Evolutionary conservation across 1,140 invertebrate genomes (phyloP).

Genomic region (Pseudomyrmex dendroicus): DNA sequence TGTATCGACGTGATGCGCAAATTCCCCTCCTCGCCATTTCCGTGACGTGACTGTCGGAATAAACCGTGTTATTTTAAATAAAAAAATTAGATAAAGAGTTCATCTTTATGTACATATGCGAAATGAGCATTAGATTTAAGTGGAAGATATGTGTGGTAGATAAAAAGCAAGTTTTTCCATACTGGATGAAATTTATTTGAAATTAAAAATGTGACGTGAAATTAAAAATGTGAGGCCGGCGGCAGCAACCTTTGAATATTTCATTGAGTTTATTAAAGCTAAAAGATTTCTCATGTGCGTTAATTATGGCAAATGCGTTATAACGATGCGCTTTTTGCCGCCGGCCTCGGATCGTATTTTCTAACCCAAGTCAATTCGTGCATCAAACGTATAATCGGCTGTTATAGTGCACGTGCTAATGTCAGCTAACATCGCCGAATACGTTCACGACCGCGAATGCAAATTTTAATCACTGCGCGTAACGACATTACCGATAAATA

Average conservation of each 20-base stretch:
- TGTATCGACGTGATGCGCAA: slow-evolving; percentile 26
- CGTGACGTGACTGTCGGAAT: slow-evolving; percentile 2
- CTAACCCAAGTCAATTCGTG: slow-evolving; percentile 8
- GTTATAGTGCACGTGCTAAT: slow-evolving; percentile 26
- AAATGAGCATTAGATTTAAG: slow-evolving; percentile 34
- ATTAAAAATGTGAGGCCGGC: slow-evolving; percentile 16
- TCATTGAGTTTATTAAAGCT: slow-evolving; percentile 37
- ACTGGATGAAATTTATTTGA: slow-evolving; percentile 21
- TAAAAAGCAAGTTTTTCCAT: neutral
- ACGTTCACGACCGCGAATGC: slow-evolving; percentile 23
- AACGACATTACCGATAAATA: slow-evolving; percentile 52
- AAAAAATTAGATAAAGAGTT: slow-evolving; percentile 35
- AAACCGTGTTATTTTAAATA: slow-evolving; percentile 45
- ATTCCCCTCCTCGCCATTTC: neutral
- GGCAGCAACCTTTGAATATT: slow-evolving; percentile 33
- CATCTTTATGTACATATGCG: slow-evolving; percentile 1
- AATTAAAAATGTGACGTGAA: slow-evolving; percentile 19
- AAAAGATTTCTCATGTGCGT: slow-evolving; percentile 25
- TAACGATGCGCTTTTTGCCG: slow-evolving; percentile 20
- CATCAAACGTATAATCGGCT: slow-evolving; percentile 45
- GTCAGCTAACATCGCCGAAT: slow-evolving; percentile 28
- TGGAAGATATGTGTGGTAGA: neutral
- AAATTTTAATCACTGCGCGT: slow-evolving; percentile 53
- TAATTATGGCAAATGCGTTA: slow-evolving; percentile 45
- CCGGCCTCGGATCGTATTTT: neutral